Conservation (phyloP, 1,140 invertebrate species). For the Brachionus paranguensis region DNA sequence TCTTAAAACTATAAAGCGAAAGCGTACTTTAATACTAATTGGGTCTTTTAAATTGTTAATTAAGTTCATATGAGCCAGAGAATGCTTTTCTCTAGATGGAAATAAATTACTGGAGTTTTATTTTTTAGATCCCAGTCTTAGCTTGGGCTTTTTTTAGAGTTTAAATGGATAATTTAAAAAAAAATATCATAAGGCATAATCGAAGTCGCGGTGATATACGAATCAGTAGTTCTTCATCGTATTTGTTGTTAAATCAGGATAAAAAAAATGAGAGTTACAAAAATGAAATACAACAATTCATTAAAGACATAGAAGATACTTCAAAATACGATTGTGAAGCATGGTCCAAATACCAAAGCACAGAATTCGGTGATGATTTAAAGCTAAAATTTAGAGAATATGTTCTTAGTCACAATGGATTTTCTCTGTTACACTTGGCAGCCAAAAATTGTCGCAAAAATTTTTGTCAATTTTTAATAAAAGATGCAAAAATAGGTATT, state of each 20-base stretch:
- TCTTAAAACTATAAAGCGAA: background rate
- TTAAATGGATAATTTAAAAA: background rate
- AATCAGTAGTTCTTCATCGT: background rate
- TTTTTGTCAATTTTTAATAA: conserved; percentile 27
- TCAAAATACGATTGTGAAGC: background rate
- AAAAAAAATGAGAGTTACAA: background rate
- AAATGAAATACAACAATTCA: conserved; percentile 16
- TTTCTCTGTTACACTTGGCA: background rate
- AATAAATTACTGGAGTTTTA: background rate
- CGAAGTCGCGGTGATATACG: background rate
- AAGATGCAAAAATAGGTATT: conserved; percentile 14
- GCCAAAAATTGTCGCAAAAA: conserved; percentile 25
- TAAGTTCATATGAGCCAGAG: background rate
- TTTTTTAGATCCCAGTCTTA: background rate
- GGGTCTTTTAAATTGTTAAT: background rate
- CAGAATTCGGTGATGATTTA: background rate
- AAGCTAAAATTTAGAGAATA: background rate
- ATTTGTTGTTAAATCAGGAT: background rate
- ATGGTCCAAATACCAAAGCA: background rate
- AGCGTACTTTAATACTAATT: background rate
- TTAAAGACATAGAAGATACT: conserved; percentile 10
- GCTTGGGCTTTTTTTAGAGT: background rate
- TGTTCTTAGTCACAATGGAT: background rate
- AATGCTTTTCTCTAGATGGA: background rate
- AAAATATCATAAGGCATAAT: background rate